Evolutionary conservation across 2,888 invertebrate species (phyloP).

Genomic region (Caenorhabditis doughertyi): DNA sequence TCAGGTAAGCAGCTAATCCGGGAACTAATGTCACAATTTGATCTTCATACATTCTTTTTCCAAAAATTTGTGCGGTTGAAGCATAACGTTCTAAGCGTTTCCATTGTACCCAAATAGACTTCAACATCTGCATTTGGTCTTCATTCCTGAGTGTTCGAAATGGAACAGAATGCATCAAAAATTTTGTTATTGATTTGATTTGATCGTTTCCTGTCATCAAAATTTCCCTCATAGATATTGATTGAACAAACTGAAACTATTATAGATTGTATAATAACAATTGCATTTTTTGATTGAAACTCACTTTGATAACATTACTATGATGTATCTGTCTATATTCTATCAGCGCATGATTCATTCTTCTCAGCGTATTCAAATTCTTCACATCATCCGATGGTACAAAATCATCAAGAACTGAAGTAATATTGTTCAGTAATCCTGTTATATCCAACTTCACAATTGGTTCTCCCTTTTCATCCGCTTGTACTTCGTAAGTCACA

Average conservation of each 20-base stretch:
- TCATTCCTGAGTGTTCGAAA: constrained; percentile 46
- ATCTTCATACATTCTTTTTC: constrained; percentile 50
- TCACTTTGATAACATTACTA: constrained; percentile 47
- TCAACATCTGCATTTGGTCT: constrained; percentile 64
- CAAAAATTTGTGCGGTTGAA: constrained; percentile 62
- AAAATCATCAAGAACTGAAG: constrained; percentile 40
- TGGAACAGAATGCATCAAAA: constrained; percentile 60
- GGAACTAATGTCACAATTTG: constrained; percentile 56
- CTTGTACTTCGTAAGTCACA: constrained; percentile 55
- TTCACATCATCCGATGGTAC: constrained; percentile 19
- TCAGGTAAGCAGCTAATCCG: constrained; percentile 38
- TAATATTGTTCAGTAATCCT: constrained; percentile 50
- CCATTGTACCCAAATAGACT: constrained; percentile 66
- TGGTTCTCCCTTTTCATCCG: constrained; percentile 49
- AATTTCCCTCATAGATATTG: constrained; percentile 48
- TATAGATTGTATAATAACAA: too few species aligned
- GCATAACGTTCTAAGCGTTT: constrained; percentile 61
- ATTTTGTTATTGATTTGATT: constrained; percentile 65
- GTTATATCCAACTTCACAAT: constrained; percentile 60
- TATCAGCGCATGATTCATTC: constrained; percentile 51
- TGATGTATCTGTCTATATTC: constrained; percentile 51
- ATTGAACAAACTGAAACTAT: constrained; percentile 48
- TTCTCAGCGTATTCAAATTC: constrained; percentile 27
- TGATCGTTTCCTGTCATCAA: constrained; percentile 48
- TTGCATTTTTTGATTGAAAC: not conserved